Conservation (phyloP, 2,888 invertebrate species). For the Phytoseiulus persimilis region DNA sequence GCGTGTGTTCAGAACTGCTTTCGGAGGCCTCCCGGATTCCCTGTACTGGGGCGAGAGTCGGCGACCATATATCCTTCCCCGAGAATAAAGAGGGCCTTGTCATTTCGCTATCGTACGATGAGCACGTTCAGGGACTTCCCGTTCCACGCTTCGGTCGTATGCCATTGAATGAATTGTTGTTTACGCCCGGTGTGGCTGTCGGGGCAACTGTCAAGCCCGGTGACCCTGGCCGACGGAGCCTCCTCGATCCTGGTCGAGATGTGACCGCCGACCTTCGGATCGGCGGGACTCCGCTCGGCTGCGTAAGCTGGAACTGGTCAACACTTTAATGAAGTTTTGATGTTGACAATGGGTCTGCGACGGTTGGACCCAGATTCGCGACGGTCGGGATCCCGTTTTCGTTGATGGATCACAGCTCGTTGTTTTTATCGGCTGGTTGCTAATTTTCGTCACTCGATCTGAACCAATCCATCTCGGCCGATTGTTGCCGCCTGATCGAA, state of each 20-base stretch:
- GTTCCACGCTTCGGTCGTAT: background rate
- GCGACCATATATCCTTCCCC: background rate
- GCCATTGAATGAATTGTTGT: background rate
- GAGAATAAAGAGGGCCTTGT: background rate
- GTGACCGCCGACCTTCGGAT: too few relatives aligned
- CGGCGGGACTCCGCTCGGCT: too few relatives aligned
- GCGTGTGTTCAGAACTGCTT: background rate
- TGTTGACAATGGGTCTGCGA: background rate
- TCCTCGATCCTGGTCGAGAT: too few relatives aligned
- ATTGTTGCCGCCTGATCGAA: too few relatives aligned
- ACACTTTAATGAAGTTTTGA: background rate
- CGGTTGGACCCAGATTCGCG: background rate
- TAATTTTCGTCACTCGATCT: background rate
- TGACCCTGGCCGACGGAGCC: too few relatives aligned
- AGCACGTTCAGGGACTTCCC: background rate
- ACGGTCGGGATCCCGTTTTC: background rate
- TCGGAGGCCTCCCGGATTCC: background rate
- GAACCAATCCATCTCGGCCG: too few relatives aligned
- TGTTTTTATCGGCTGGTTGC: background rate
- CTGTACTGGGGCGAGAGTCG: background rate
- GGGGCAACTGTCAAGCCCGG: too few relatives aligned
- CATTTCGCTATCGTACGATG: background rate
- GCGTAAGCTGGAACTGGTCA: background rate
- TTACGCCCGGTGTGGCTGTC: background rate
- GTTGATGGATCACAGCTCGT: background rate